These are phyloP conservation scores for Platichthys flesus DNA, from an alignment of 2,113 vertebrate species.

Conservation along the genomic window DNA sequence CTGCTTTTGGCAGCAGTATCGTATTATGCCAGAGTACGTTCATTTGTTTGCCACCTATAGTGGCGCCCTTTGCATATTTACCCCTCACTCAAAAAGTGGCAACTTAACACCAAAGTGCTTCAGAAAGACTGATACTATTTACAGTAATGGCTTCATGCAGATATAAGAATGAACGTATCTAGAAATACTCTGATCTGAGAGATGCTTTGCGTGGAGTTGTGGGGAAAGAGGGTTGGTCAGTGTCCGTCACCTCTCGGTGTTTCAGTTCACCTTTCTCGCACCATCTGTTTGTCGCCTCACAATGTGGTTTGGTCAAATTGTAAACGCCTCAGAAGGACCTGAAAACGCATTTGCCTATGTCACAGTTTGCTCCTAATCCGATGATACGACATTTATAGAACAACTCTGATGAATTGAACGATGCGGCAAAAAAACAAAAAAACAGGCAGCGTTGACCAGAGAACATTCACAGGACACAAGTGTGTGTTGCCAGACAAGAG, in stretches of 20 bases:
- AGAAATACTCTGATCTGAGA: conserved; percentile 14
- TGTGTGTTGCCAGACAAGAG: conserved; percentile 8
- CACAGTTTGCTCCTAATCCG: conserved; percentile 25
- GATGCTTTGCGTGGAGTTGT: not conserved
- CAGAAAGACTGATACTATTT: conserved; percentile 31
- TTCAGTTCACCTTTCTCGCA: not conserved
- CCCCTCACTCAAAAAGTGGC: not conserved
- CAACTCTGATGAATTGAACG: conserved; percentile 6
- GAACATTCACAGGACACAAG: conserved; percentile 37
- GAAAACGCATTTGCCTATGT: conserved; percentile 4
- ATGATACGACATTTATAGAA: not conserved
- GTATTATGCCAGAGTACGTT: not conserved
- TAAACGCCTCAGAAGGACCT: conserved; percentile 16
- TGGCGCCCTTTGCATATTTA: too few relatives aligned
- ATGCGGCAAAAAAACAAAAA: not conserved
- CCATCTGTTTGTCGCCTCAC: conserved; percentile 25
- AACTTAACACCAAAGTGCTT: conserved; percentile 21
- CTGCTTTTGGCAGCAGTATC: conserved; percentile 6
- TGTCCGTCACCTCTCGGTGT: not conserved
- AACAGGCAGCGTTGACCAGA: conserved; percentile 27
- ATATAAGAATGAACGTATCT: conserved; percentile 22
- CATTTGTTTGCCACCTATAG: not conserved
- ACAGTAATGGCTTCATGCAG: conserved; percentile 69
- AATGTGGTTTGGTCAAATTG: conserved; percentile 29
- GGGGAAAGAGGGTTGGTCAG: conserved; percentile 1